These are phyloP conservation scores for Dolomedes plantarius DNA, from an alignment of 2,888 invertebrate genomes.

Conservation along the genomic window DNA sequence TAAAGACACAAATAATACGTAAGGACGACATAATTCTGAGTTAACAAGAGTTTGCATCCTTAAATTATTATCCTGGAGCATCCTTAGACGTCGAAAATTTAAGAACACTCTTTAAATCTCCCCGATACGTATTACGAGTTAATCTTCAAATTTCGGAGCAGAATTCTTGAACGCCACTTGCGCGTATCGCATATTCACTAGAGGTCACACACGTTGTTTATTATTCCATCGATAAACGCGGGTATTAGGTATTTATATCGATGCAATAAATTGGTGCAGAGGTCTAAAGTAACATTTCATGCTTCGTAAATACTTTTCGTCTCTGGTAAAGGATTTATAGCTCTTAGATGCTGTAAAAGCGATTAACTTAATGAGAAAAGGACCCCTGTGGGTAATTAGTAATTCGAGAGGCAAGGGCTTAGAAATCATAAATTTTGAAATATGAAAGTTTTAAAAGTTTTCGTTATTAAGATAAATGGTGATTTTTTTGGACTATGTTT, in stretches of 20 bases:
- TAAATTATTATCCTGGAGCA: too few species aligned
- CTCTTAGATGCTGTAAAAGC: constrained; percentile 18
- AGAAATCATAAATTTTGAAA: background rate
- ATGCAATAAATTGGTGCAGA: constrained; percentile 27
- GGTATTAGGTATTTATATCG: constrained; percentile 22
- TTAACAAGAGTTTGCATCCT: too few species aligned
- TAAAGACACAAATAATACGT: too few species aligned
- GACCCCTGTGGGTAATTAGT: constrained; percentile 48
- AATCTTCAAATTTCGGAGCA: background rate
- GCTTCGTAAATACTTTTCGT: constrained; percentile 5
- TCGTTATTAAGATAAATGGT: background rate
- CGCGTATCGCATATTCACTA: background rate
- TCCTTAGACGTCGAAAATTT: too few species aligned
- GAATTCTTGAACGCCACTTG: background rate
- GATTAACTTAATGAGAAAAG: constrained; percentile 30
- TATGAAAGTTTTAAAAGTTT: background rate
- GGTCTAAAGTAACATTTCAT: constrained; percentile 18
- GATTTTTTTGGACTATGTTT: background rate
- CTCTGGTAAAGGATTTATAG: constrained; percentile 12
- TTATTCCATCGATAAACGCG: constrained; percentile 26
- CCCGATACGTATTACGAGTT: background rate
- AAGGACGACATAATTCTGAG: too few species aligned
- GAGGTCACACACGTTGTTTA: constrained; percentile 27
- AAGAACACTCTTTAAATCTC: background rate
- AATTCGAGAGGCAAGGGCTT: constrained; percentile 18